Base-by-base conservation (phyloP, 2,888 invertebrate species). In the Coecobrya sp. region DNA sequence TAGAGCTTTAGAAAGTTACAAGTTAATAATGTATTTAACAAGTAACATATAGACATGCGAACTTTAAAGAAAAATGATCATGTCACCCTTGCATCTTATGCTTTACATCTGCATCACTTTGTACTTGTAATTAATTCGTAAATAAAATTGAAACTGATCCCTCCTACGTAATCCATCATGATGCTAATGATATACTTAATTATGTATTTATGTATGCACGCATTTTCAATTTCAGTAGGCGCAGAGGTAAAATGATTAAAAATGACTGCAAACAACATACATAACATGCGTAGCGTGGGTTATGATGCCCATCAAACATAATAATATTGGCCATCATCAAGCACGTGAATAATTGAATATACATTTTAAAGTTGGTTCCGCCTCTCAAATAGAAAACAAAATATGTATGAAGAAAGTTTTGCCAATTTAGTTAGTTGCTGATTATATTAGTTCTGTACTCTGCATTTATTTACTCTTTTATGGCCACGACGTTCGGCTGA, bases 381-480 rank as follows among this genome's bases (percentile, higher is more conserved):
- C 89, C 89, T 89, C 73, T 89, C 49, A 89, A 89, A 84, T 84
- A 89, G 89, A 89, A 89, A 84, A 84, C 52, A 81, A 65, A 89
- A 73, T 52, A 10, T 27, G 52, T 30, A 52, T 42, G 70, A 84
- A 84, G 84, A 84, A 84, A 89, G 82, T 89, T 89, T 65, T 22
- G 73, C 25, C 76, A 55, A 76, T 87, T 87, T 76, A 59, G 25
- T 30, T 52, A 59, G 22, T n/a, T 30, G 81, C 16, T 55, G 52
- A 55, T 70, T 70, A 70, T 70, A 70, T 70, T 70, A 45, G 45
- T 45, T 11, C 27, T 2, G 19, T 19, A 45, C 19, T 19, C 10
- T 76, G 16, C 49, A n/a, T 76, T 27, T 16, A 27, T 68, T 70
- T 70, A n/a, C 4, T 42, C 36, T 70, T 70, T 70, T 70, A 30